Evolutionary conservation across 2,797 vertebrate genomes (phyloP).

Genomic region (Myotis pilosus): DNA sequence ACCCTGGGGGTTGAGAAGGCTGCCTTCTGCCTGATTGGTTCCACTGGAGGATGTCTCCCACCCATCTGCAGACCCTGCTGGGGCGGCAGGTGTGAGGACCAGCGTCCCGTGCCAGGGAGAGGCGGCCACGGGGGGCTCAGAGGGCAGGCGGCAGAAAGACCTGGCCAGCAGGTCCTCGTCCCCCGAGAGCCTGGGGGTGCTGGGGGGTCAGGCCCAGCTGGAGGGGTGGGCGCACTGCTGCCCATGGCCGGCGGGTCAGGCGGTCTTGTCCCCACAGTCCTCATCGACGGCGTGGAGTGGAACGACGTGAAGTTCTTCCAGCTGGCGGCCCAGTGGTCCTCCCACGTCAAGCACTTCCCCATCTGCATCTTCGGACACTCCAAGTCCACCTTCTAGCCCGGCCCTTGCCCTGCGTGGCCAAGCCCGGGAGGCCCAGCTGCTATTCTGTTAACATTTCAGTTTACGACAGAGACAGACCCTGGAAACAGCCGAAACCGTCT

Average conservation of each 20-base stretch:
- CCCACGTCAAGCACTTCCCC: slow-evolving; percentile 98
- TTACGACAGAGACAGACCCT: slow-evolving; percentile 81
- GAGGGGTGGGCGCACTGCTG: accelerated
- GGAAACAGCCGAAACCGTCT: slow-evolving; percentile 78
- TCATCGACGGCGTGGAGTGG: slow-evolving; percentile 98
- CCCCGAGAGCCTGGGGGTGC: background rate
- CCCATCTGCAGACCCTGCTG: background rate
- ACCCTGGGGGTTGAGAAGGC: background rate
- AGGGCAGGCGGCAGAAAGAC: background rate
- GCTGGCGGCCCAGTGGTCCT: slow-evolving; percentile 98
- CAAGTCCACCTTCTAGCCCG: slow-evolving; percentile 91
- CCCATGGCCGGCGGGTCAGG: background rate
- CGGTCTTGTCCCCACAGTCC: slow-evolving; percentile 84
- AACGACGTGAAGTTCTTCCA: slow-evolving; percentile 99
- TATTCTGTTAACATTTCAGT: slow-evolving; percentile 82
- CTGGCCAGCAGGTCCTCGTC: background rate
- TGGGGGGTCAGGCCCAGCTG: background rate
- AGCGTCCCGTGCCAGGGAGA: background rate
- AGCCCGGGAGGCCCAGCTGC: slow-evolving; percentile 77
- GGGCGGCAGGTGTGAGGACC: background rate
- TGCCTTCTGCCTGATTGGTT: background rate
- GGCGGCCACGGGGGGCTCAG: background rate
- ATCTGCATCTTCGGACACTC: slow-evolving; percentile 96
- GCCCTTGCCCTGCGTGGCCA: slow-evolving; percentile 57
- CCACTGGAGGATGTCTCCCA: background rate